Evolutionary conservation across 2,113 vertebrate species (phyloP).

Genomic region (Nanorana parkeri): DNA sequence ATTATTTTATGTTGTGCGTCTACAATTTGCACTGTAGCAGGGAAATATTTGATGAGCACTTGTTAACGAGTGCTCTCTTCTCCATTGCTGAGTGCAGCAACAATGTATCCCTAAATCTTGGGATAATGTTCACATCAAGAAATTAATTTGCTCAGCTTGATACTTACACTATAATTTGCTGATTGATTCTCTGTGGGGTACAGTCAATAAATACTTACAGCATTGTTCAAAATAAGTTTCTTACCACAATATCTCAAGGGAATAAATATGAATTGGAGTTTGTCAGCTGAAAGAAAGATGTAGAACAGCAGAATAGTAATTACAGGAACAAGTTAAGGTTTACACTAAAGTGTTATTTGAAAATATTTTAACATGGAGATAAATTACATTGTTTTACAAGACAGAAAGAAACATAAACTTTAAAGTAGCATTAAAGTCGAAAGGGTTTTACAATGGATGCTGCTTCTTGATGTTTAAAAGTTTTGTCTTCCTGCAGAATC

Average conservation of each 20-base stretch:
- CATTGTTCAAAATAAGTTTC: constrained; percentile 23
- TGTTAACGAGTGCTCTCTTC: constrained; percentile 12
- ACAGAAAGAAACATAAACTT: no score
- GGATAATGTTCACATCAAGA: constrained; percentile 27
- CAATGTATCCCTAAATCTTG: constrained; percentile 35
- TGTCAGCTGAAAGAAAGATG: neutral
- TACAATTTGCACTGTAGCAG: neutral
- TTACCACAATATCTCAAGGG: constrained; percentile 18
- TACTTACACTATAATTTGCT: constrained; percentile 36
- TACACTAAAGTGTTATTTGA: no score
- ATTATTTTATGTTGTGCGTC: neutral
- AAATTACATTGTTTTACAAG: no score
- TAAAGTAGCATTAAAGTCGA: no score
- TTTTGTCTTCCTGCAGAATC: no score
- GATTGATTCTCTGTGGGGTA: constrained; percentile 27
- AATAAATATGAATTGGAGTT: neutral
- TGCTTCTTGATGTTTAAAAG: no score
- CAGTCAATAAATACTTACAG: constrained; percentile 43
- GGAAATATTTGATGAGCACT: constrained; percentile 30
- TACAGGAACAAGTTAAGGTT: neutral
- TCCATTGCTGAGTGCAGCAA: neutral
- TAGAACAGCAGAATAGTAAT: neutral
- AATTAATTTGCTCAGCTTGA: constrained; percentile 36
- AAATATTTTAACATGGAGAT: no score
- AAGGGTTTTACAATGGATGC: no score